phyloP scores from a whole-genome alignment of 2,797 vertebrate species.

The Enteromius fasciolatus region DNA sequence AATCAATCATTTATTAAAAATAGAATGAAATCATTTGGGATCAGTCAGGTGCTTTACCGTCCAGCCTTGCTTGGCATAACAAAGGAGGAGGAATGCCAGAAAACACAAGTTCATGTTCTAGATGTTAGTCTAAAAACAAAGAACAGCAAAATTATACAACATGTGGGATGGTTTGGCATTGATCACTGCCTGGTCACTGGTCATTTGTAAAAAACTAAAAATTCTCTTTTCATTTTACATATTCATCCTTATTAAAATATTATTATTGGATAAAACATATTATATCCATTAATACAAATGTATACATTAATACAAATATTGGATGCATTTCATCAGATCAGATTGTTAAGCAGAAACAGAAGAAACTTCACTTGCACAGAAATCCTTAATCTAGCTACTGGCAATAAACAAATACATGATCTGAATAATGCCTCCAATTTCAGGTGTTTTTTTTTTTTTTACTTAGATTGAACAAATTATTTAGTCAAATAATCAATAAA shows the following conservation, averaged over 20 bases:
- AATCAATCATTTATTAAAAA: background rate
- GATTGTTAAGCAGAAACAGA: background rate
- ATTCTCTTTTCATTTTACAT: background rate
- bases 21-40: slow-evolving; percentile 3
- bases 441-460: background rate
- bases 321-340: background rate
- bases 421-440: background rate
- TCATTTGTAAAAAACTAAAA: background rate
- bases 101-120: slow-evolving; percentile 78
- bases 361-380: background rate
- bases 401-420: background rate
- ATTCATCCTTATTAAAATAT: background rate
- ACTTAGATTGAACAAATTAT: background rate
- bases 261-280: background rate
- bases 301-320: background rate
- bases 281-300: background rate
- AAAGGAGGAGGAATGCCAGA: slow-evolving; percentile 78
- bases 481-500: slow-evolving; percentile 51
- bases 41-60: slow-evolving; percentile 68
- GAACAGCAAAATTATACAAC: background rate
- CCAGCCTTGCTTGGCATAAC: slow-evolving; percentile 73
- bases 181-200: background rate
- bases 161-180: background rate
- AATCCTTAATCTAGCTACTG: background rate
- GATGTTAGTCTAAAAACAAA: slow-evolving; percentile 63